Percentiles rank a stretch among this genome's conserved stretches.
Conservation (phyloP, 2,888 invertebrate species). For the Petrolisthes cinctipes region DNA sequence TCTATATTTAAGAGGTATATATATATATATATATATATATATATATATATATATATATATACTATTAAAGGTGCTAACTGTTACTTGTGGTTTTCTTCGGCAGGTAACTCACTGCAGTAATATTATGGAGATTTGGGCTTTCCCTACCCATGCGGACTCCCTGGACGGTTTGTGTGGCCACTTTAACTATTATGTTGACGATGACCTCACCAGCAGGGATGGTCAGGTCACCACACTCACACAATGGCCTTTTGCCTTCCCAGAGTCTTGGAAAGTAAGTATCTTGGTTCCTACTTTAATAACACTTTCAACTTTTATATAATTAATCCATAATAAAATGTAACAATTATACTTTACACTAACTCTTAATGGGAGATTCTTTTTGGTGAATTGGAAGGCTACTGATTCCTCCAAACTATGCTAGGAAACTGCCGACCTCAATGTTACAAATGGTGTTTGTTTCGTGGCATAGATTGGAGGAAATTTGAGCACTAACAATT, state of each 20-base stretch:
- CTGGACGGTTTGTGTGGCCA: constrained; percentile 36
- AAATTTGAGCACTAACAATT: no score
- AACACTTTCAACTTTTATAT: background rate
- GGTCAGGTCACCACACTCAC: constrained; percentile 1
- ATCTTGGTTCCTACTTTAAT: background rate
- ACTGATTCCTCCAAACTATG: no score
- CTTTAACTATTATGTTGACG: constrained; percentile 23
- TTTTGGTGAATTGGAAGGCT: no score
- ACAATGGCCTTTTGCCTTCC: constrained; percentile 32
- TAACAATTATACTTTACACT: no score
- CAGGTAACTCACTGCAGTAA: constrained; percentile 10
- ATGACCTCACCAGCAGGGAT: constrained; percentile 30
- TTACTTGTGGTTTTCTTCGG: background rate
- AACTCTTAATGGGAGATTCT: no score
- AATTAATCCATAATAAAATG: no score
- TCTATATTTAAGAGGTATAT: background rate
- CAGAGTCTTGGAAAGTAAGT: constrained; percentile 31
- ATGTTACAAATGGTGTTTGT: no score
- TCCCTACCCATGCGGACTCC: constrained; percentile 6
- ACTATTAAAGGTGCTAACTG: background rate
- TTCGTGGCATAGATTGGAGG: no score
- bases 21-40: no score
- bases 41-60: no score
- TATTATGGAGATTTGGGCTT: constrained; percentile 24
- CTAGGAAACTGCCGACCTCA: no score